Conservation (phyloP, 2,888 invertebrate species). For the Brassicogethes aeneus region DNA sequence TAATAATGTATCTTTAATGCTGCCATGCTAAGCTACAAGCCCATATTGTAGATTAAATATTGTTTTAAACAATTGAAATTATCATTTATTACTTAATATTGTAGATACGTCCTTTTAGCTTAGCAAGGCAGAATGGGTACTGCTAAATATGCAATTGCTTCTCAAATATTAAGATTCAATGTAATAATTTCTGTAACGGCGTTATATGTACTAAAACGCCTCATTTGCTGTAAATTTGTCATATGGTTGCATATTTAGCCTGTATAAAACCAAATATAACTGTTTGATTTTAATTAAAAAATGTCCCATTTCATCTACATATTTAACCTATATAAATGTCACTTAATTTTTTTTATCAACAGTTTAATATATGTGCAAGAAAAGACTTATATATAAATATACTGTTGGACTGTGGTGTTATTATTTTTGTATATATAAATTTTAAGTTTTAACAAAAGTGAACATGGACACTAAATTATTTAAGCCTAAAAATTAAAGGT, state of each 20-base stretch:
- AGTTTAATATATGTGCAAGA: slow-evolving; percentile 18
- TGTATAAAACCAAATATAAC: slow-evolving; percentile 2
- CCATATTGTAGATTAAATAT: too few species aligned
- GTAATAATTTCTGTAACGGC: too few species aligned
- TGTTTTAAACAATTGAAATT: too few species aligned
- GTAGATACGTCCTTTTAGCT: too few species aligned
- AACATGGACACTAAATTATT: slow-evolving; percentile 17
- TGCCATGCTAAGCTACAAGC: too few species aligned
- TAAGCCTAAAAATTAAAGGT: slow-evolving; percentile 34
- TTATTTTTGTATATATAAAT: slow-evolving; percentile 24
- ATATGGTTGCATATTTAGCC: slow-evolving; percentile 1
- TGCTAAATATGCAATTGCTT: background rate
- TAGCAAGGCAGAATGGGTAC: too few species aligned
- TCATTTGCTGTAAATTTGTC: background rate
- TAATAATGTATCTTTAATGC: too few species aligned
- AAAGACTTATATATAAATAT: slow-evolving; percentile 17
- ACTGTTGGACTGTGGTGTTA: slow-evolving; percentile 21
- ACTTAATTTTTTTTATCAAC: slow-evolving; percentile 7
- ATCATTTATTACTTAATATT: too few species aligned
- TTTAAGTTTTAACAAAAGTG: slow-evolving; percentile 15
- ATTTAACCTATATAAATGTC: slow-evolving; percentile 20
- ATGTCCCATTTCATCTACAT: slow-evolving; percentile 22
- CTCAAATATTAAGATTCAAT: too few species aligned
- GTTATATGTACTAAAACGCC: too few species aligned
- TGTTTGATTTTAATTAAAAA: slow-evolving; percentile 3